Base-by-base conservation (phyloP, 2,888 invertebrate genomes). In the Mimumesa dahlbomi region DNA sequence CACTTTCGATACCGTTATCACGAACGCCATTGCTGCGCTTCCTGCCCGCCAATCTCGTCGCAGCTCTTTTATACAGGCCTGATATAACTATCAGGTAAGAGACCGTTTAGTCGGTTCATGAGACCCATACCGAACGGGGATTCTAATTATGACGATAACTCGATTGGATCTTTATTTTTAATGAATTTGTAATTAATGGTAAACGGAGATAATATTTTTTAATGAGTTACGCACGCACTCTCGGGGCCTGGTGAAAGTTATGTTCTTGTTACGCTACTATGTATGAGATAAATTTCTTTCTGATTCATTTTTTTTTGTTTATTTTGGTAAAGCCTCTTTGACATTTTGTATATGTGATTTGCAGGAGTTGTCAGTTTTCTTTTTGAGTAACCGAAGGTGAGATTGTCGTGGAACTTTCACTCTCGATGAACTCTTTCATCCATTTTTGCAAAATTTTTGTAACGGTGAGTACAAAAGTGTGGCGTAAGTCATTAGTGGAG, bases 1-100 rank as follows among this genome's bases (percentile, higher is more conserved):
- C 75, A 81, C 79, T 81, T 81, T 79, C 70, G 70, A 81, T 78
- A 81, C 79, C 79, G 79, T 79, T 79, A 79, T 79, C 79, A 62
- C 62, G 66, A 71, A 66, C 52, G 56, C 52, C 69, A 71, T 73
- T 73, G 69, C 81, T 21, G 49, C 56, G 62, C 48, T 79, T 81
- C 81, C 79, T 78, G 79, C 50, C n/a, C 73, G 75, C 49, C 59
- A 61, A 74, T 72, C 72, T 38, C 29, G 38, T n/a, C 29, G n/a
- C 42, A n/a, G 31, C 31, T 61, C 38, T 54, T 65, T 43, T 56
- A 43, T 18, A 29, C 49, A 13, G 14, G n/a, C 54, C 59, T 59
- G 54, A 50, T 16, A 45, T 13, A 1, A 38, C 16, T 53, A 22
- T 31, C 38, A 13, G n/a, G n/a, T 36, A 58, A 54, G 53, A n/a